Base-by-base conservation (phyloP, 2,888 invertebrate species). In the Anoncus sp. region DNA sequence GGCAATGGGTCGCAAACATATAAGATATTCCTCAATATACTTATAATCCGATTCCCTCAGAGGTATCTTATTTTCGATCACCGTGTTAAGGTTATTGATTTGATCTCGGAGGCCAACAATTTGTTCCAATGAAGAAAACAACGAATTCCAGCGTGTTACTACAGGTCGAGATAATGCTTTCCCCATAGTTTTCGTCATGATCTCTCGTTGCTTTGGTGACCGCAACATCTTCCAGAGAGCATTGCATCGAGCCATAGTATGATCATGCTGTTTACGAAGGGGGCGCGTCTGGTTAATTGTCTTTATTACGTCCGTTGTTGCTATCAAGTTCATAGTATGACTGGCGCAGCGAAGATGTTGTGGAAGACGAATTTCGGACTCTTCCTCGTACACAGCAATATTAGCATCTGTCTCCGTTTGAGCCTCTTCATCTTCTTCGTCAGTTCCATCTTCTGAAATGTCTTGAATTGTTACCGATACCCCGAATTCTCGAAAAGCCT, bases 81-180 rank as follows among this genome's bases (percentile, higher is more conserved):
- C 59, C 35, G n/a, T 47, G 57, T 38, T 31, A 16, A 55, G 20
- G 10, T 67, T 35, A 60, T 51, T 12, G 12, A 75, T 75, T 65
- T 57, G 40, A 35, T 22, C 49, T 18, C 49, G 43, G 12, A 70
- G 49, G 35, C 35, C 49, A 3, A 51, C 40, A 43, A 76, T 76
- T 71, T 76, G 76, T 51, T 57, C 51, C 22, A 76, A 31, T 18
- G 76, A 63, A 43, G 55, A 63, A 76, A 59, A 76, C 51, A 59
- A 71, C 18, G 70, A 76, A 65, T 71, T 71, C 76, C 59, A 70
- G 18, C 69, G 57, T 35, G 49, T 57, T 10, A 65, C 70, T n/a
- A 65, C 49, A n/a, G 70, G 75, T n/a, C 65, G 45, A 18, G 47
- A 57, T 27, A 75, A 63, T 27, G 70, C 47, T 59, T 70, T 47